phyloP scores from a whole-genome alignment of 2,113 vertebrate species.

The Ptilorrhoa leucosticta region DNA sequence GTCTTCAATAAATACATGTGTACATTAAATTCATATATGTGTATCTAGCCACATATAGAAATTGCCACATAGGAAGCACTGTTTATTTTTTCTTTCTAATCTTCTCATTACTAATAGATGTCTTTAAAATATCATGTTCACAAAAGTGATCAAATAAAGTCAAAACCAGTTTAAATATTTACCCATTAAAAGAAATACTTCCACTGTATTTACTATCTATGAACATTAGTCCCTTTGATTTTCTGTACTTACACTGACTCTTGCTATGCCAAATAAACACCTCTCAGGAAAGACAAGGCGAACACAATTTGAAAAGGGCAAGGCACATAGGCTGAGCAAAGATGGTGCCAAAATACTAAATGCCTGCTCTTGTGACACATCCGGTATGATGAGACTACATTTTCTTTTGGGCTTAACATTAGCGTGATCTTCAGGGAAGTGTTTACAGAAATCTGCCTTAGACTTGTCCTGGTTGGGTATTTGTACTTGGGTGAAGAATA shows the following conservation, averaged over 20 bases:
- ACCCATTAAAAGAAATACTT: background rate
- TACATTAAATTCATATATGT: background rate
- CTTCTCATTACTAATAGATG: background rate
- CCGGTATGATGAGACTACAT: background rate
- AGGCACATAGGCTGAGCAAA: background rate
- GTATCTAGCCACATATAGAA: background rate
- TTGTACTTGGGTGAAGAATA: background rate
- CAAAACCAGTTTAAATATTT: background rate
- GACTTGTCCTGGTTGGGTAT: background rate
- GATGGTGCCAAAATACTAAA: background rate
- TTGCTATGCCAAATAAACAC: background rate
- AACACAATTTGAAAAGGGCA: constrained; percentile 18
- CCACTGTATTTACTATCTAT: background rate
- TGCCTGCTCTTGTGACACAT: background rate
- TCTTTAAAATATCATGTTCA: background rate
- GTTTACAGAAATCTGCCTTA: background rate
- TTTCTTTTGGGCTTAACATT: background rate
- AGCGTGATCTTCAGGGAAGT: background rate
- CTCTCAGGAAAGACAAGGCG: background rate
- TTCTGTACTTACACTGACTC: background rate
- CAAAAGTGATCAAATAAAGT: background rate
- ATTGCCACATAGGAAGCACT: background rate
- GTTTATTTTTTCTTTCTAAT: background rate
- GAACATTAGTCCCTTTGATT: background rate
- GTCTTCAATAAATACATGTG: background rate